Evolutionary conservation across 2,113 vertebrate species (phyloP).

Genomic region (Rynchops niger): DNA sequence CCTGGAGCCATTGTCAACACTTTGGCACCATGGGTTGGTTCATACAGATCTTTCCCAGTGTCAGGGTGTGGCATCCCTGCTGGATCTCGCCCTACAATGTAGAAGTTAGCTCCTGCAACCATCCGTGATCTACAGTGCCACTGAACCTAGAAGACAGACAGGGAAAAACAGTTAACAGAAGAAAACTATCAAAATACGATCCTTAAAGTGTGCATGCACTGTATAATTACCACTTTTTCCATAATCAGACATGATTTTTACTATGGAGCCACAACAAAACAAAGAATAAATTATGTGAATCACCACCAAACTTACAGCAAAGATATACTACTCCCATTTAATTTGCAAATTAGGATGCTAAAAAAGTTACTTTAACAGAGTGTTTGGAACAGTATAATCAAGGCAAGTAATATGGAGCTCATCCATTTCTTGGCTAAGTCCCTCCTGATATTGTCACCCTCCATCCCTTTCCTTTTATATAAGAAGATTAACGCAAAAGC

Average conservation of each 20-base stretch:
- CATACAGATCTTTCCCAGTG: slow-evolving; percentile 94
- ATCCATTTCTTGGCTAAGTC: not conserved
- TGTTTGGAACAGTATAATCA: not conserved
- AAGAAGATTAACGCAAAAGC: not conserved
- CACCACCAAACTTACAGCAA: not conserved
- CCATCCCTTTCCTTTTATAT: not conserved
- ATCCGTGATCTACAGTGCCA: slow-evolving; percentile 97
- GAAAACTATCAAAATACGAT: not conserved
- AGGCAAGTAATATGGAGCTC: not conserved
- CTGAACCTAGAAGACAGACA: slow-evolving; percentile 84
- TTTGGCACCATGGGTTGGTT: slow-evolving; percentile 94
- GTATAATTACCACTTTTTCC: not conserved
- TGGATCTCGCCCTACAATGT: slow-evolving; percentile 96
- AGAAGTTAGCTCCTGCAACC: slow-evolving; percentile 98
- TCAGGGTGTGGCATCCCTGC: slow-evolving; percentile 96
- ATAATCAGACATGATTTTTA: not conserved
- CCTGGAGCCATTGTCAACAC: slow-evolving; percentile 98
- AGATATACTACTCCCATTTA: not conserved
- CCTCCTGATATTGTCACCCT: not conserved
- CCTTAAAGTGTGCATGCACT: not conserved
- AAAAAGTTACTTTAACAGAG: not conserved
- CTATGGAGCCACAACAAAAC: not conserved
- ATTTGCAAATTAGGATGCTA: not conserved
- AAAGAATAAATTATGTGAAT: not conserved
- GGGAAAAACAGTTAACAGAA: not conserved